Evolutionary conservation across 1,140 invertebrate genomes (phyloP).

Genomic region (Phocides pigmalion): DNA sequence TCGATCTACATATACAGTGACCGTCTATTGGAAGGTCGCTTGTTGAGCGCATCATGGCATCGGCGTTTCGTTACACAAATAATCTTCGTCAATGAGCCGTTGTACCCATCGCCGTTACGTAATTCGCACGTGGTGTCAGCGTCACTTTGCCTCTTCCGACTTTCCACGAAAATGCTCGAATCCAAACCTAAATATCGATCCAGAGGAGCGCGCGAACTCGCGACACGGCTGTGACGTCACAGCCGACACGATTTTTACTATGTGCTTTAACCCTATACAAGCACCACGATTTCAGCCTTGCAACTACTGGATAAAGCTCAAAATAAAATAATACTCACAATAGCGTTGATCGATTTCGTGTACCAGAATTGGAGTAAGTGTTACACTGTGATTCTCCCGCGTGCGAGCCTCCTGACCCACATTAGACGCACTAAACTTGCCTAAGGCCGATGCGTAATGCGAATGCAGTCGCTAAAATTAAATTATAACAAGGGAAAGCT

Average conservation of each 20-base stretch:
- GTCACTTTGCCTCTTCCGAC: constrained; percentile 56
- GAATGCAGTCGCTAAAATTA: constrained; percentile 53
- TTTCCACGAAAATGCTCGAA: constrained; percentile 59
- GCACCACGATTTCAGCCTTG: constrained; percentile 32
- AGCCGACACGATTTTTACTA: constrained; percentile 43
- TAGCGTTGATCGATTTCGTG: constrained; percentile 37
- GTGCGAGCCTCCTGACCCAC: constrained; percentile 69
- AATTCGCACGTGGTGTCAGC: constrained; percentile 73
- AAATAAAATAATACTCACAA: constrained; percentile 33
- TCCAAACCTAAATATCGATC: constrained; percentile 69
- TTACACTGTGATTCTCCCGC: constrained; percentile 40
- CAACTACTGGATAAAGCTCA: constrained; percentile 32
- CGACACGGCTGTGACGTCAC: constrained; percentile 74
- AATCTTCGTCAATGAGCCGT: constrained; percentile 77
- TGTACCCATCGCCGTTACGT: constrained; percentile 63
- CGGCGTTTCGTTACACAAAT: constrained; percentile 57
- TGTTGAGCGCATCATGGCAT: constrained; percentile 28
- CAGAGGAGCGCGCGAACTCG: constrained; percentile 58
- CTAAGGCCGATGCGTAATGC: constrained; percentile 58
- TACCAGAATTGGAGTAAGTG: constrained; percentile 36
- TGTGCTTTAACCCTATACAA: constrained; percentile 34
- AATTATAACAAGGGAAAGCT: constrained; percentile 18
- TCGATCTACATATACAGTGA: not conserved
- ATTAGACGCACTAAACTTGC: constrained; percentile 49
- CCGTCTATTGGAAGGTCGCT: not conserved